Evolutionary conservation across 2,797 vertebrate species (phyloP).

Genomic region (Anabas testudineus): DNA sequence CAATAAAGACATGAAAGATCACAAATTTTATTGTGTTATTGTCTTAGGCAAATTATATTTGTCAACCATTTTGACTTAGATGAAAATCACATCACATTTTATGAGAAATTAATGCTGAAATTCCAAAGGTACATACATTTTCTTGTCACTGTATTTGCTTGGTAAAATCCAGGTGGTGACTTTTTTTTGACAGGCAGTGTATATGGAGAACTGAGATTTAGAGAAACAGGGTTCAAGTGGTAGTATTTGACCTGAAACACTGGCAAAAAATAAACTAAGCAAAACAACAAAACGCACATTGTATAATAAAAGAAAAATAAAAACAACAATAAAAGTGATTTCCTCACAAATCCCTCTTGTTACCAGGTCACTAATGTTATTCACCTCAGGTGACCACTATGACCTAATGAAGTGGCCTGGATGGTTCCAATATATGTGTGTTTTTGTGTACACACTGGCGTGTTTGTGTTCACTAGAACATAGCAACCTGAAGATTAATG

Average conservation of each 20-base stretch:
- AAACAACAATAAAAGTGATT: conserved; percentile 79
- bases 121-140: no score
- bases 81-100: no score
- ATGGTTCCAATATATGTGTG: conserved; percentile 39
- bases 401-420: conserved; percentile 46
- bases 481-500: conserved; percentile 60
- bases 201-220: conserved; percentile 27
- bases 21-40: no score
- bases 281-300: conserved; percentile 64
- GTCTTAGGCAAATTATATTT: no score
- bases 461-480: conserved; percentile 48
- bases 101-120: no score
- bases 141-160: no score
- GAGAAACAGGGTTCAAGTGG: conserved; percentile 57
- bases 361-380: conserved; percentile 74
- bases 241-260: conserved; percentile 69
- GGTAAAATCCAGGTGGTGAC: no score
- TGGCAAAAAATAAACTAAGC: conserved; percentile 66
- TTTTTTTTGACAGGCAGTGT: no score
- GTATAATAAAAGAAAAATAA: conserved; percentile 80
- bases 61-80: no score
- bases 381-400: conserved; percentile 53
- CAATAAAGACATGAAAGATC: no score
- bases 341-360: conserved; percentile 76
- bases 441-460: conserved; percentile 19